Base-by-base conservation (phyloP, 2,888 invertebrate species). In the Amphipyra berbera region DNA sequence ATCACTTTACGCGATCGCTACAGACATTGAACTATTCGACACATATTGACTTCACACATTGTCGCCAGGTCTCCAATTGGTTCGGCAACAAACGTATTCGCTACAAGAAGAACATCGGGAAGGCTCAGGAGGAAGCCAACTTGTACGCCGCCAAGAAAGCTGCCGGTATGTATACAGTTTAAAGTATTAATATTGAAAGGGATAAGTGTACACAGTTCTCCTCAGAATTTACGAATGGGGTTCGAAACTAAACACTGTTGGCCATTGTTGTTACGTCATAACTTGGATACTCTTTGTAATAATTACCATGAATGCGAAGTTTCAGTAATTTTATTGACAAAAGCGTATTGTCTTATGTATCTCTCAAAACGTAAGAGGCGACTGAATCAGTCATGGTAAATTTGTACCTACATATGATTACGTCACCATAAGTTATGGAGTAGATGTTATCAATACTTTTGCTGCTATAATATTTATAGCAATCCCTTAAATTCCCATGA, bases 31-130 rank as follows among this genome's bases (percentile, higher is more conserved):
- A n/a, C n/a, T 38, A 38, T 38, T 10, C 38, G 37, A 12, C n/a
- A 9, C 5, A 6, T 27, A 47, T 7, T 7, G 0, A 10, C 0
- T 0, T 41, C 0, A 10, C 5, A 27, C 35, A 9, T 73, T 41
- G 9, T 65, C 13, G 1, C 0, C 33, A 98, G 98, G 99, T 99
- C 73, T 99, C 99, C 81, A 99, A 99, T 96, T 99, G 99, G 99
- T 99, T 99, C 92, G 99, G 99, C 82, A 99, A 99, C 95, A 99
- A 99, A 95, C 97, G 99, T 88, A 99, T 99, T 95, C 97, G 99
- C 85, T 99, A 99, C 96, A 99, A 99, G 97, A 99, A 99, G 96
- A 99, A 99, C 95, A 99, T 99, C 82, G 99, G 99, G 86, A 99
- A 99, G 94, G 99, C 99, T 61, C 99, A 99, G 94, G 99, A 99